Conservation (phyloP, 1,140 invertebrate genomes). For the Cyclargus thomasi region DNA sequence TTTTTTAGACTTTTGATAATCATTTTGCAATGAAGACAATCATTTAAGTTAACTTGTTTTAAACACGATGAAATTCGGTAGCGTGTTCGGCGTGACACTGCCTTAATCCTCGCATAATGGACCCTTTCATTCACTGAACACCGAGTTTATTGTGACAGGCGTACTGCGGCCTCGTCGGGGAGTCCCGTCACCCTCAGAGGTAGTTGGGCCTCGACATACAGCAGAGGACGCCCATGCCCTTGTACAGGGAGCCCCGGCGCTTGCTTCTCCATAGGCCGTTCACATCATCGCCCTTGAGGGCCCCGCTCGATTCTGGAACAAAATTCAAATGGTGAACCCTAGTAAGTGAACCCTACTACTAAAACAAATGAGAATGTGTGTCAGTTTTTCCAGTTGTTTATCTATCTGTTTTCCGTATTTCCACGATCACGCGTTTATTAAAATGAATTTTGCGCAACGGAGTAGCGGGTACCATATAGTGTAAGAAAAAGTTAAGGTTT, state of each 20-base stretch:
- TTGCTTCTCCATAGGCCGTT: slow-evolving; percentile 78
- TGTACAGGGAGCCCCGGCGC: slow-evolving; percentile 78
- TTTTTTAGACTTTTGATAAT: too few species aligned
- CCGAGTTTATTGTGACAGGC: slow-evolving; percentile 33
- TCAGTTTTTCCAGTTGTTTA: too few species aligned
- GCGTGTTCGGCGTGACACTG: neutral
- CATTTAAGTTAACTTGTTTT: too few species aligned
- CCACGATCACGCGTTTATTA: too few species aligned
- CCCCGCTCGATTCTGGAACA: slow-evolving; percentile 75
- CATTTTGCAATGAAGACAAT: too few species aligned
- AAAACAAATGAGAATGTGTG: too few species aligned
- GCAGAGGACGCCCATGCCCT: slow-evolving; percentile 81
- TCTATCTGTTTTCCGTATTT: too few species aligned
- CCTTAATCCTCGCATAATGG: slow-evolving; percentile 48
- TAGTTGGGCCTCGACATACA: slow-evolving; percentile 79
- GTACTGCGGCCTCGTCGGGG: slow-evolving; percentile 44
- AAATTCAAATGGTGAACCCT: slow-evolving; percentile 1
- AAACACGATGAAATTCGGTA: neutral
- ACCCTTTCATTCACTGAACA: slow-evolving; percentile 58
- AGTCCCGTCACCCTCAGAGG: slow-evolving; percentile 75
- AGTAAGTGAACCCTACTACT: too few species aligned
- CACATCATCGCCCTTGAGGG: slow-evolving; percentile 75
- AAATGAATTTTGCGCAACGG: too few species aligned
- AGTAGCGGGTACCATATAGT: too few species aligned
- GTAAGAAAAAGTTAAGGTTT: too few species aligned